Percentiles rank a stretch among this genome's conserved stretches.
phyloP scores from a whole-genome alignment of 2,888 invertebrate genomes.

The Oscheius sp. region DNA sequence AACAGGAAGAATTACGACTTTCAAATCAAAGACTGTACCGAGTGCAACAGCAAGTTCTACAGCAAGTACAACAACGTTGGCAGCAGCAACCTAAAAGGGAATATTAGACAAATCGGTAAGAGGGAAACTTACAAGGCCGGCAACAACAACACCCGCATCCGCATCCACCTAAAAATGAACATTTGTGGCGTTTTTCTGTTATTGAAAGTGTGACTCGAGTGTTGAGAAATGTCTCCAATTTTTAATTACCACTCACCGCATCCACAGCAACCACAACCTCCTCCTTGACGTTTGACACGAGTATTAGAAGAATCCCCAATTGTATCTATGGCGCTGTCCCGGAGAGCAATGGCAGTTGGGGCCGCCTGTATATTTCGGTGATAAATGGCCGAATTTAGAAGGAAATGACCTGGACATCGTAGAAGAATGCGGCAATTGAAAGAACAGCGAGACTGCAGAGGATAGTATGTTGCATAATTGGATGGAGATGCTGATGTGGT shows the following conservation, averaged over 20 bases:
- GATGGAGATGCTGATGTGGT: background rate
- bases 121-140: background rate
- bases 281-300: slow-evolving; percentile 47
- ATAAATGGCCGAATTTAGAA: background rate
- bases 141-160: background rate
- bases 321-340: slow-evolving; percentile 38
- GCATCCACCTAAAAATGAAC: no score
- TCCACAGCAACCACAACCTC: slow-evolving; percentile 44
- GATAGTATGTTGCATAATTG: slow-evolving; percentile 21
- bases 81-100: slow-evolving; percentile 46
- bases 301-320: slow-evolving; percentile 31
- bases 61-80: slow-evolving; percentile 49
- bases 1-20: background rate
- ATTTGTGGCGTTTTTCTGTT: no score
- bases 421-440: slow-evolving; percentile 31
- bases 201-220: no score
- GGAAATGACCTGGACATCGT: slow-evolving; percentile 26
- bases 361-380: slow-evolving; percentile 15
- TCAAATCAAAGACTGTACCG: background rate
- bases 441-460: slow-evolving; percentile 21
- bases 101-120: background rate
- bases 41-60: slow-evolving; percentile 51
- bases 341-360: slow-evolving; percentile 20
- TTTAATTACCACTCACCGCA: slow-evolving; percentile 46
- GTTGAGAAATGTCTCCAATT: no score